Conservation (phyloP, 2,797 vertebrate genomes). For the Phoxinus dragarum region DNA sequence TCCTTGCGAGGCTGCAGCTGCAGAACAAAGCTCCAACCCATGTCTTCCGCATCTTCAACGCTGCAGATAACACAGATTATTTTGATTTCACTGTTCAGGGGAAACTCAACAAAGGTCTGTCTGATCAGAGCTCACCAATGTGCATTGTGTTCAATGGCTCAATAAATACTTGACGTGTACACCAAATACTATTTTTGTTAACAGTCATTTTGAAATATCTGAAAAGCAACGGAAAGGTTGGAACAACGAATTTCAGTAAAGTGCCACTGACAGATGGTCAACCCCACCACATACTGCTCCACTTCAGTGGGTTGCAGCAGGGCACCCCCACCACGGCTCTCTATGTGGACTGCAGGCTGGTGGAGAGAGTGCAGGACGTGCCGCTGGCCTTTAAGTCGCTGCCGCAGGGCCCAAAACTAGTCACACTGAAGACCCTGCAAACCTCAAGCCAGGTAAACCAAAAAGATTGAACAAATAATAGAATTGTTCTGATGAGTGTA, state of each 20-base stretch:
- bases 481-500: neutral
- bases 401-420: slow-evolving; percentile 72
- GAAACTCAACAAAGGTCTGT: slow-evolving; percentile 89
- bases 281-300: slow-evolving; percentile 87
- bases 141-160: neutral
- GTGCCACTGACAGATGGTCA: slow-evolving; percentile 87
- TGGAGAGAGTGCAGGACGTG: slow-evolving; percentile 83
- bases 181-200: neutral
- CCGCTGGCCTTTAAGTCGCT: slow-evolving; percentile 86
- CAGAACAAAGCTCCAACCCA: slow-evolving; percentile 76
- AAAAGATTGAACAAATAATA: neutral
- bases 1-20: slow-evolving; percentile 89
- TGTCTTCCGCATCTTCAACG: slow-evolving; percentile 87
- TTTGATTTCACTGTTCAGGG: slow-evolving; percentile 92
- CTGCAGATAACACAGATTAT: slow-evolving; percentile 87
- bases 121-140: neutral
- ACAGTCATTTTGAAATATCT: slow-evolving; percentile 78
- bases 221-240: slow-evolving; percentile 85
- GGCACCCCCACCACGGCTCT: slow-evolving; percentile 80
- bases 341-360: slow-evolving; percentile 90
- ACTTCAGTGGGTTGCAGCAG: slow-evolving; percentile 84
- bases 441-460: slow-evolving; percentile 82
- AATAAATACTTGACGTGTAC: neutral
- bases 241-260: slow-evolving; percentile 86
- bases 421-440: slow-evolving; percentile 86